Base-by-base conservation (phyloP, 2,797 vertebrate species). In the Eleutherodactylus coqui region DNA sequence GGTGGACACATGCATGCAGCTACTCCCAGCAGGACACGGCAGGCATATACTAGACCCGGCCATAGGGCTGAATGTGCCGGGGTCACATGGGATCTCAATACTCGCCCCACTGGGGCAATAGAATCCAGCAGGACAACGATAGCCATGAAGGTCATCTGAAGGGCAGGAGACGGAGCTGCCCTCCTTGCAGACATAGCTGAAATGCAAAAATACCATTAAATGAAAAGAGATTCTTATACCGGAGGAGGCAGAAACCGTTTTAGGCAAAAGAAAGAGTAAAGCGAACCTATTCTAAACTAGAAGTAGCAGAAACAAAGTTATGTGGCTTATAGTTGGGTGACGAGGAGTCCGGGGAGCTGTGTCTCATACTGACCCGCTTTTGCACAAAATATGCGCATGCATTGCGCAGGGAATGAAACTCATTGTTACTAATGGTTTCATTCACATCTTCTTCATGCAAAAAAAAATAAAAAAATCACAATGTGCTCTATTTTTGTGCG, bases 141-240 rank as follows among this genome's bases (percentile, higher is more conserved):
- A 97, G 5, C 97, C 96, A 16, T 92, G 93, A 88, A 90, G 90
- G 32, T 93, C 94, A 79, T 97, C 93, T 0, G 90, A 91, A 0
- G 97, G 97, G 34, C 92, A 91, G 17, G 97, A 93, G 83, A 90
- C 92, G 10, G 92, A 88, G 86, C 92, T 99, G 60, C 97, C 96
- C 55, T 92, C 93, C 67, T 94, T 89, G 76, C 97, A 99, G 64
- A 98, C 95, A 8, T 95, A 97, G 79, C 98, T 98, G 89, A 0
- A 34, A 88, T 67, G 91, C 80, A 75, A 62, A n/a, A 78, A 3
- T 47, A 19, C 13, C n/a, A 11, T 19, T 36, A 7, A 36, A 36
- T 38, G 7, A 36, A 32, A 1, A 69, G 64, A 67, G 34, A 38
- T 19, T 32, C 4, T 0, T 55, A 21, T n/a, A n/a, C n/a, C 16